These are phyloP conservation scores for Eilema depressum DNA, from an alignment of 2,888 invertebrate species.

Conservation along the genomic window DNA sequence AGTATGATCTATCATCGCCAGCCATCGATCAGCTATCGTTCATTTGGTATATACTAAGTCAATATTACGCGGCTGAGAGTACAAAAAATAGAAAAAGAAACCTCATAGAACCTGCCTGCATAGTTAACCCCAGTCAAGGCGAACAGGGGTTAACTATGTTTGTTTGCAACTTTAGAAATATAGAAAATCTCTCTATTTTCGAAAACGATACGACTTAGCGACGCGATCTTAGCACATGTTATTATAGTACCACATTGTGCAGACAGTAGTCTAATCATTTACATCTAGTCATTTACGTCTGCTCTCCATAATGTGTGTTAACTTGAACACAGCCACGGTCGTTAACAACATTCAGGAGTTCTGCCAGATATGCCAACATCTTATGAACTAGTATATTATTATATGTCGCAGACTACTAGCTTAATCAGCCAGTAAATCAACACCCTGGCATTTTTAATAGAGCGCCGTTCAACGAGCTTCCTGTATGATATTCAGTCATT, in stretches of 20 bases:
- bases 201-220: neutral
- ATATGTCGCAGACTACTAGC: no score
- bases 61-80: no score
- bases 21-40: neutral
- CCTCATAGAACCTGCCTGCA: no score
- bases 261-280: neutral
- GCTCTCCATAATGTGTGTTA: conserved; percentile 8
- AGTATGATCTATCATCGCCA: no score
- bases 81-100: no score
- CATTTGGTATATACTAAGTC: no score
- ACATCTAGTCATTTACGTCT: neutral
- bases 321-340: conserved; percentile 17
- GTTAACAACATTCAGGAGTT: conserved; percentile 23
- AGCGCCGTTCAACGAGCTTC: no score
- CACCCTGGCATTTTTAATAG: no score
- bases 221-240: neutral
- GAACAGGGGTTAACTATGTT: neutral
- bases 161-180: neutral
- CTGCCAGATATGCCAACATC: conserved; percentile 25
- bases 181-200: neutral
- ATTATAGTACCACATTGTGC: neutral
- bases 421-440: no score
- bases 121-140: no score
- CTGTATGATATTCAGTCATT: no score
- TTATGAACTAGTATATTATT: conserved; percentile 20